Base-by-base conservation (phyloP, 2,113 vertebrate species). In the Gallinago jamesoni region DNA sequence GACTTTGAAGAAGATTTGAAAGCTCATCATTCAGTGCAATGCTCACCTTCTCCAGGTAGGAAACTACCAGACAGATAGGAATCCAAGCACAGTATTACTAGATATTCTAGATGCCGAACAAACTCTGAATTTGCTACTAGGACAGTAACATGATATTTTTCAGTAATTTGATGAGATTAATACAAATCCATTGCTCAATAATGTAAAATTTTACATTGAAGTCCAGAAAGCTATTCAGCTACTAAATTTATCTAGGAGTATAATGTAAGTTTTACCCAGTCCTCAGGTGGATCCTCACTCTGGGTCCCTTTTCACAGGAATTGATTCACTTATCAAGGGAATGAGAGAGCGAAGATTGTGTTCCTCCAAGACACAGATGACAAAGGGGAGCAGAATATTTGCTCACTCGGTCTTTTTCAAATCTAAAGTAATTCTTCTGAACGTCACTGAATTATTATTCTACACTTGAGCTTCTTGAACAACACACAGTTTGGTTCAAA, bases 1-100 rank as follows among this genome's bases (percentile, higher is more conserved):
- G 99, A 99, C 91, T 98, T 98, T 92, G 98, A 99, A 93, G 99
- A 99, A 86, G 99, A 99, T 95, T 95, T 98, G 67, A 98, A 99
- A 97, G 97, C 97, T 73, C 98, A 99, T 48, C 99, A 98, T 82
- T 98, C 98, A 1, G 98, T 99, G 39, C 99, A 99, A 27, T 99
- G 99, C 86, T 98, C 98, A 66, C 99, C 99, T 22, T 95, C 98
- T 57, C 99, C 99, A 98, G 99, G 99, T 99, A 98, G 87, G 94
- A 72, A 80, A 77, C 85, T 73, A 18, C 6, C 45, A 84, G 19
- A 33, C 35, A 59, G 31, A 19, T 9, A 50, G 13, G 53, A 85
- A 68, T 45, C 48, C 30, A 28, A 60, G n/a, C 18, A 45, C 7
- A 27, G 20, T 18, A 43, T 76, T 64, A 14, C 14, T 21, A 43